Base-by-base conservation (phyloP, 2,113 vertebrate genomes). In the Phoenicopterus ruber region DNA sequence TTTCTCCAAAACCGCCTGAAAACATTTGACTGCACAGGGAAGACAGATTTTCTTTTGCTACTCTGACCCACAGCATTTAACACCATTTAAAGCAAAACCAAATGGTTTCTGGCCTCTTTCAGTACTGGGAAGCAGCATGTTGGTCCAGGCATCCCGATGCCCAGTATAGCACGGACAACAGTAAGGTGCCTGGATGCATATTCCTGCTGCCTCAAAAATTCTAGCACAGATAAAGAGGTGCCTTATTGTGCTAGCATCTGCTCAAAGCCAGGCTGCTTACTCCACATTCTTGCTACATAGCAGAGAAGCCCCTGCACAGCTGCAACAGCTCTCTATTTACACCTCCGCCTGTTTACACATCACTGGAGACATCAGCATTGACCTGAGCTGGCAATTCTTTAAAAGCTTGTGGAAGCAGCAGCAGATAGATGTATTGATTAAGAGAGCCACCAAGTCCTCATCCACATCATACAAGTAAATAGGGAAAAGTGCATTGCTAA, bases 351-450 rank as follows among this genome's bases (percentile, higher is more conserved):
- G n/a, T 83, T 77, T 76, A 82, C 55, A 52, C 55, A 40, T 93
- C 67, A 19, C 54, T 83, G 69, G 85, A 95, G 88, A 72, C 46
- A 63, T 71, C 90, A 82, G 44, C 61, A 31, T 70, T 82, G 40
- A 93, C 87, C 87, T 94, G 85, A 96, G 55, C 71, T 5, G 49
- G 80, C 78, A 86, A 65, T 57, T 82, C 85, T 87, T 66, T 90
- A 88, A 93, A 88, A 94, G 61, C 31, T 55, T 90, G 24, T 77
- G 79, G 61, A 96, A 82, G 63, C n/a, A 95, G 65, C 28, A 57
- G 17, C 42, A 93, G 46, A 36, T 40, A 57, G 61, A 63, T 14
- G 2, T 82, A 96, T 92, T 20, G 82, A 94, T 91, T 95, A 79
- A 73, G 40, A 91, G 57, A 94, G 69, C 42, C 58, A 65, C 55